phyloP scores from a whole-genome alignment of 2,797 vertebrate species.

The Lepus townsendii region DNA sequence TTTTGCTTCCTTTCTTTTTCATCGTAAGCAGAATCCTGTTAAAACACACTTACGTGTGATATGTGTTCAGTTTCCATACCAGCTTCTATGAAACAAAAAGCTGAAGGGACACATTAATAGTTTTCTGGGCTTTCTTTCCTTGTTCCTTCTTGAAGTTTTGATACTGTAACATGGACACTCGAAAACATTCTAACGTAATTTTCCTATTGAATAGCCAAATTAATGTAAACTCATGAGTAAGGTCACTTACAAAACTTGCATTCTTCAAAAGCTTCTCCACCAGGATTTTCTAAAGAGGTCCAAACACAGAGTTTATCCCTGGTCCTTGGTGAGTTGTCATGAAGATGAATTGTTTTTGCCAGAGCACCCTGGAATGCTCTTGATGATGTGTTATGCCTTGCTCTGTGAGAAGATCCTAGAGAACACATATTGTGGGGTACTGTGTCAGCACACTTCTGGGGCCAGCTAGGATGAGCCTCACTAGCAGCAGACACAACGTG shows the following conservation, averaged over 20 bases:
- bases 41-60: neutral
- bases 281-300: constrained; percentile 1
- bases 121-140: neutral
- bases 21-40: neutral
- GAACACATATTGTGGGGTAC: constrained; percentile 4
- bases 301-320: neutral
- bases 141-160: neutral
- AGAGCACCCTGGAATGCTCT: neutral
- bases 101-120: constrained; percentile 13
- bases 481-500: neutral
- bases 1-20: constrained; percentile 22
- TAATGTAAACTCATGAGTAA: neutral
- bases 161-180: neutral
- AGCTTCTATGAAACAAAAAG: constrained; percentile 63
- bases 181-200: neutral
- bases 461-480: neutral
- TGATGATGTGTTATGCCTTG: neutral
- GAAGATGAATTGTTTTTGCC: constrained; percentile 31
- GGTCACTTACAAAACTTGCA: neutral
- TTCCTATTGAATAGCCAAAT: constrained; percentile 26
- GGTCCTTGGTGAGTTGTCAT: neutral
- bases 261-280: neutral
- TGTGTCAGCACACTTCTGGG: neutral
- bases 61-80: neutral
- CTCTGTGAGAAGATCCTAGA: constrained; percentile 14